Percentiles rank a stretch among this genome's conserved stretches.
phyloP scores from a whole-genome alignment of 2,888 invertebrate species.

The Eueremaeus valkanovi region DNA sequence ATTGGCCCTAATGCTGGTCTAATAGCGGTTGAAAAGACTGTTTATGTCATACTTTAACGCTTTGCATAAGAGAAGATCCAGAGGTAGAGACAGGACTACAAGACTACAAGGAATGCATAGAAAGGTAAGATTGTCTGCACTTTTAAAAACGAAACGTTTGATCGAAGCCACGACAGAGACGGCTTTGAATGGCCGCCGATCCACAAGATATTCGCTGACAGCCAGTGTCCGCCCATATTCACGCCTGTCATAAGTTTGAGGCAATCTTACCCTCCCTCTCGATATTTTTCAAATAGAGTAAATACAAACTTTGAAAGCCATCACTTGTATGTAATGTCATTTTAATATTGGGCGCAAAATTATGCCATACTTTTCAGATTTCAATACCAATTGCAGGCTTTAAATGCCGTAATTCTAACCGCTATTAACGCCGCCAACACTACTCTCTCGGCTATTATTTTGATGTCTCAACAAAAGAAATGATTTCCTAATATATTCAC shows the following conservation, averaged over 20 bases:
- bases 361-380: neutral
- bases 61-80: neutral
- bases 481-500: neutral
- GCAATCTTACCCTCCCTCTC: constrained; percentile 8
- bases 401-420: neutral
- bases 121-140: neutral
- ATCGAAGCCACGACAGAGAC: neutral
- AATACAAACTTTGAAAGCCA: constrained; percentile 13
- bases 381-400: too few relatives aligned
- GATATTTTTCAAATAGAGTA: constrained; percentile 11
- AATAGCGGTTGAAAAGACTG: constrained; percentile 8
- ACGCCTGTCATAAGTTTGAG: constrained; percentile 10
- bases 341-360: neutral
- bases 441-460: neutral
- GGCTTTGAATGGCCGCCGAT: constrained; percentile 15
- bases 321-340: neutral
- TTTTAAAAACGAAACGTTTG: neutral
- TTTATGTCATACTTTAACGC: constrained; percentile 12
- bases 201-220: constrained; percentile 22
- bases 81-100: neutral
- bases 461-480: neutral
- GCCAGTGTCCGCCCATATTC: constrained; percentile 17
- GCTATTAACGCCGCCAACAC: neutral
- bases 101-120: too few relatives aligned
- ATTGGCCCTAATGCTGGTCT: neutral